phyloP scores from a whole-genome alignment of 1,140 invertebrate species.

The Ostrea edulis region DNA sequence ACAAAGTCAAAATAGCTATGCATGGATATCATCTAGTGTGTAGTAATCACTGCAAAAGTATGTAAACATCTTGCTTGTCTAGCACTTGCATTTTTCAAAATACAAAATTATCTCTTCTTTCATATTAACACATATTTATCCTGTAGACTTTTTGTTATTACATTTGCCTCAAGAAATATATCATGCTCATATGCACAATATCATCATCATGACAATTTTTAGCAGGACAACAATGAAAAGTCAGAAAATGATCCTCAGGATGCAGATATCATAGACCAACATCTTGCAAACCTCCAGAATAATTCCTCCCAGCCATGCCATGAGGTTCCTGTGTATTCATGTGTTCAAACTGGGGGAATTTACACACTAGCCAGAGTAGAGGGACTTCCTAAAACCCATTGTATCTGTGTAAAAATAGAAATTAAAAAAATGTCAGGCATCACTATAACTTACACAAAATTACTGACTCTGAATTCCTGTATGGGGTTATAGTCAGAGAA shows the following conservation, averaged over 20 bases:
- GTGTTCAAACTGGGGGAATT: background rate
- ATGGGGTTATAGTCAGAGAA: too few relatives aligned
- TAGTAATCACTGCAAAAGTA: too few relatives aligned
- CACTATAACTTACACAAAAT: too few relatives aligned
- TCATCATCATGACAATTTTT: conserved; percentile 18
- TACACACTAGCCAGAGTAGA: background rate
- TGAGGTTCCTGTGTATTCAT: conserved; percentile 35
- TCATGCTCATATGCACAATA: background rate
- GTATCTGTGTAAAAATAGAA: background rate
- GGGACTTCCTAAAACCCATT: background rate
- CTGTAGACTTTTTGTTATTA: background rate
- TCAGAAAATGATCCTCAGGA: background rate
- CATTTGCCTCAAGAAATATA: background rate
- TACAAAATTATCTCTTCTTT: too few relatives aligned
- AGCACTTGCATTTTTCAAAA: too few relatives aligned
- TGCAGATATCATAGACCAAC: conserved; percentile 20
- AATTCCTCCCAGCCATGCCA: conserved; percentile 19
- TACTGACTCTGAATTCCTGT: too few relatives aligned
- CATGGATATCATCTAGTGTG: too few relatives aligned
- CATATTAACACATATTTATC: too few relatives aligned
- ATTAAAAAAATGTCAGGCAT: background rate
- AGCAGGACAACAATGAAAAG: background rate
- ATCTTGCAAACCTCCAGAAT: conserved; percentile 38
- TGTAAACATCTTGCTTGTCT: too few relatives aligned
- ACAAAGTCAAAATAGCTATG: too few relatives aligned